Conservation (phyloP, 2,113 vertebrate genomes). For the Anoplopoma fimbria region DNA sequence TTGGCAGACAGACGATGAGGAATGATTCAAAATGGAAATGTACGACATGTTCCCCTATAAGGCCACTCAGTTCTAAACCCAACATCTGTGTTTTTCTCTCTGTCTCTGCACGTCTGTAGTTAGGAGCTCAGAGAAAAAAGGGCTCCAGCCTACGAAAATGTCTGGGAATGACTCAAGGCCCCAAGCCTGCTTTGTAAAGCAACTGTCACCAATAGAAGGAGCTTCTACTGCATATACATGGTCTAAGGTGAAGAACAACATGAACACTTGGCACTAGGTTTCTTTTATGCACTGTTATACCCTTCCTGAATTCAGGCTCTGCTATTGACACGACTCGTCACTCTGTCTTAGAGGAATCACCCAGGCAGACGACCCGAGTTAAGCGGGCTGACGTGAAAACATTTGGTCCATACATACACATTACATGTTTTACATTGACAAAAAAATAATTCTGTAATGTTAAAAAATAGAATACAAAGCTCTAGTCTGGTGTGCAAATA, state of each 20-base stretch:
- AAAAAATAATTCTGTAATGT: slow-evolving; percentile 87
- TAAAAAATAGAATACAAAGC: slow-evolving; percentile 87
- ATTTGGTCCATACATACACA: slow-evolving; percentile 86
- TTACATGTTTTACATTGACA: slow-evolving; percentile 82
- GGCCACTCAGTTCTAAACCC: slow-evolving; percentile 83
- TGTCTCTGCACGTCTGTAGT: slow-evolving; percentile 67
- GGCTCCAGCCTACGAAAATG: slow-evolving; percentile 50
- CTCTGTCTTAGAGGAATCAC: slow-evolving; percentile 76
- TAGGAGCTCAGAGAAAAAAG: slow-evolving; percentile 48
- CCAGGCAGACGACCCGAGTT: slow-evolving; percentile 63
- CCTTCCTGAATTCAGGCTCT: slow-evolving; percentile 52
- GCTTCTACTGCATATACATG: slow-evolving; percentile 79
- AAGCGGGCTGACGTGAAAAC: slow-evolving; percentile 73
- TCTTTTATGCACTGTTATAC: slow-evolving; percentile 66
- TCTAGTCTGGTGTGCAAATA: slow-evolving; percentile 87
- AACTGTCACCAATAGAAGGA: slow-evolving; percentile 72
- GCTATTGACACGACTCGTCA: slow-evolving; percentile 56
- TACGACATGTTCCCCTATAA: slow-evolving; percentile 82
- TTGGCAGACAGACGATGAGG: slow-evolving; percentile 81
- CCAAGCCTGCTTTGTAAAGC: slow-evolving; percentile 67
- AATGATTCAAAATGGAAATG: slow-evolving; percentile 78
- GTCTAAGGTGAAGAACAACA: slow-evolving; percentile 77
- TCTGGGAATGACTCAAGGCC: slow-evolving; percentile 67
- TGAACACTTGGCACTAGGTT: slow-evolving; percentile 82
- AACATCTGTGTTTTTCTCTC: slow-evolving; percentile 71